Evolutionary conservation across 2,113 vertebrate species (phyloP).

Genomic region (Mesembrinibis cayennensis): DNA sequence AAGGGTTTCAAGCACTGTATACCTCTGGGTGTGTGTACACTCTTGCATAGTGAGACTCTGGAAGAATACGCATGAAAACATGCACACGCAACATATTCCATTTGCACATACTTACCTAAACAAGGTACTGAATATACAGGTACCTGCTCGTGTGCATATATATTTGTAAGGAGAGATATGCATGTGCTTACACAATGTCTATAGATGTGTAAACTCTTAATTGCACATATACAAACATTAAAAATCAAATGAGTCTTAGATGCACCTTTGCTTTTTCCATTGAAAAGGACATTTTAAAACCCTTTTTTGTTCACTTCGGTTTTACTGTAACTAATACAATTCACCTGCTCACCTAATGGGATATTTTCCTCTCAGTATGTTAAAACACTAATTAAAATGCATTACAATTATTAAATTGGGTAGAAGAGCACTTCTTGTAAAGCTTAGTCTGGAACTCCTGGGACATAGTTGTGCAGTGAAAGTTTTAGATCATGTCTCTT

Average conservation of each 20-base stretch:
- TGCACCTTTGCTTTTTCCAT: constrained; percentile 12
- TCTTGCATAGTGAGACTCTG: neutral
- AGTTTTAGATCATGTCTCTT: constrained; percentile 87
- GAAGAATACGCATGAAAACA: neutral
- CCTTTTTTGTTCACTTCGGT: constrained; percentile 5
- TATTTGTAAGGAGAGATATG: neutral
- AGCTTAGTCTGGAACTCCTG: constrained; percentile 59
- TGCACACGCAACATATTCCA: neutral
- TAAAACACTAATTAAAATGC: constrained; percentile 69
- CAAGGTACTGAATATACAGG: neutral
- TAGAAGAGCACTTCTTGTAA: constrained; percentile 64
- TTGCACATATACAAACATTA: constrained; percentile 66
- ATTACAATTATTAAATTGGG: constrained; percentile 72
- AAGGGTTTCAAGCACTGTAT: neutral
- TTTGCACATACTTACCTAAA: neutral
- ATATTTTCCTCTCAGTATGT: constrained; percentile 60
- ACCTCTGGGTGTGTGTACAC: neutral
- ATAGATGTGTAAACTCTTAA: constrained; percentile 20
- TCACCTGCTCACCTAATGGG: constrained; percentile 21
- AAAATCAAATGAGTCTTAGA: constrained; percentile 64
- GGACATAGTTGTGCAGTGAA: neutral
- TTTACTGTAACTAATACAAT: constrained; percentile 47
- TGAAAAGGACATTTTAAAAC: constrained; percentile 41
- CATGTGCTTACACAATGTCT: neutral
- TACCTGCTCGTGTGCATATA: neutral